phyloP scores from a whole-genome alignment of 2,113 vertebrate species.

The Gnathonemus echidnorhynchus region DNA sequence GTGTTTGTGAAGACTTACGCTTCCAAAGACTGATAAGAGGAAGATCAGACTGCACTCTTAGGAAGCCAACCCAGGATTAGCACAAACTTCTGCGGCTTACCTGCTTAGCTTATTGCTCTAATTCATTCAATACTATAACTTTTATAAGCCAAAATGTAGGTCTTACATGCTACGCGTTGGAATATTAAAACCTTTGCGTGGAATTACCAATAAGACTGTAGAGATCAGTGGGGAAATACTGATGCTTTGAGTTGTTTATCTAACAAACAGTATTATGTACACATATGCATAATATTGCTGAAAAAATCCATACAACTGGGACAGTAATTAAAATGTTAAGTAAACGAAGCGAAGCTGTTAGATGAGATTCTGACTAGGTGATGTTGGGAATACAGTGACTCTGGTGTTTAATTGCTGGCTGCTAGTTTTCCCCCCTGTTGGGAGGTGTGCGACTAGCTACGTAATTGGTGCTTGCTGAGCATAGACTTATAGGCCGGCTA shows the following conservation, averaged over 20 bases:
- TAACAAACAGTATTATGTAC: not conserved
- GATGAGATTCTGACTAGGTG: not conserved
- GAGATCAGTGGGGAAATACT: not conserved
- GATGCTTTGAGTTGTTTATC: not conserved
- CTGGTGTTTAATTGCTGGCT: not conserved
- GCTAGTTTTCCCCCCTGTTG: not conserved
- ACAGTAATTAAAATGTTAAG: not conserved
- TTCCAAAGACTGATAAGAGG: not conserved
- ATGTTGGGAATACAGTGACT: not conserved
- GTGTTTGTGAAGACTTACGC: not conserved
- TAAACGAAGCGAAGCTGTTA: not conserved
- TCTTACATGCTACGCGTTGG: not conserved
- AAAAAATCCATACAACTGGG: conserved; percentile 3
- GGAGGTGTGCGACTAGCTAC: not conserved
- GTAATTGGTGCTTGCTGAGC: not conserved
- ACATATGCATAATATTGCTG: not conserved
- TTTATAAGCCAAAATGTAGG: not conserved
- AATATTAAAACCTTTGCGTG: not conserved
- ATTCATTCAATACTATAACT: not conserved
- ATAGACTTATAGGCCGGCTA: not conserved
- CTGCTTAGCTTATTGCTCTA: not conserved
- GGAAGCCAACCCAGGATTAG: not conserved
- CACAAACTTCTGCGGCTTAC: not conserved
- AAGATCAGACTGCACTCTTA: not conserved
- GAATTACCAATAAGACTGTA: not conserved